A percentile compares a stretch with the other conserved stretches of the same genome.
Evolutionary conservation across 2,797 vertebrate species (phyloP).

Genomic region (Podarcis siculus): DNA sequence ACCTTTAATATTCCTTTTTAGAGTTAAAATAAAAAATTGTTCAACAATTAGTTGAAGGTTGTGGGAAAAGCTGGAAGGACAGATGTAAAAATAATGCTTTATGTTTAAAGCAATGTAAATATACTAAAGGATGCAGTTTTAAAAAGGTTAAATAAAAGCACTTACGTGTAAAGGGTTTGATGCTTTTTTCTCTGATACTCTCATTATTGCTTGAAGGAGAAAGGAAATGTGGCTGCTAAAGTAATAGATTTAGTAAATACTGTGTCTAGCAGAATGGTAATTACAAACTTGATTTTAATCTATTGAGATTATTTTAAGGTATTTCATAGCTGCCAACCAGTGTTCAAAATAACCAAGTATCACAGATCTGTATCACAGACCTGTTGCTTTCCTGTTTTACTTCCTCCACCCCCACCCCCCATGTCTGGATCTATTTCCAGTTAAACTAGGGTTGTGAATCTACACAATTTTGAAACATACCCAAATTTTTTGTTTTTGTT

Average conservation of each 20-base stretch:
- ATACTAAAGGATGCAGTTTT: neutral
- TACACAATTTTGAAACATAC: neutral
- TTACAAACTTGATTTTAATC: neutral
- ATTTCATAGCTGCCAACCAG: neutral
- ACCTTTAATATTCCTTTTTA: neutral
- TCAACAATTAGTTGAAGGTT: neutral
- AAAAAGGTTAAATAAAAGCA: neutral
- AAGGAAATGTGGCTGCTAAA: constrained; percentile 63
- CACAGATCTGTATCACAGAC: neutral
- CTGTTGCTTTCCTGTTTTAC: neutral
- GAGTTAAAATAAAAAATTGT: neutral
- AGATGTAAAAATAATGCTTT: neutral
- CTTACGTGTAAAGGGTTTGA: constrained; percentile 46
- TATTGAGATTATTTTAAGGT: neutral
- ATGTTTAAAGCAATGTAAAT: neutral
- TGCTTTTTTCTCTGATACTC: constrained; percentile 65
- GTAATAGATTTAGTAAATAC: constrained; percentile 14
- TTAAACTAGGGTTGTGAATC: neutral
- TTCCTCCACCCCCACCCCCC: too few species aligned
- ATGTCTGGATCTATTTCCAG: neutral
- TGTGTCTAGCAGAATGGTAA: neutral
- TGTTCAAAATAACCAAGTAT: neutral
- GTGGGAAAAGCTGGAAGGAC: neutral
- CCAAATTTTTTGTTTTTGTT: neutral
- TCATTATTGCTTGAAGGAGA: constrained; percentile 69